Evolutionary conservation across 2,113 vertebrate species (phyloP).

Genomic region (Perognathus longimembris): DNA sequence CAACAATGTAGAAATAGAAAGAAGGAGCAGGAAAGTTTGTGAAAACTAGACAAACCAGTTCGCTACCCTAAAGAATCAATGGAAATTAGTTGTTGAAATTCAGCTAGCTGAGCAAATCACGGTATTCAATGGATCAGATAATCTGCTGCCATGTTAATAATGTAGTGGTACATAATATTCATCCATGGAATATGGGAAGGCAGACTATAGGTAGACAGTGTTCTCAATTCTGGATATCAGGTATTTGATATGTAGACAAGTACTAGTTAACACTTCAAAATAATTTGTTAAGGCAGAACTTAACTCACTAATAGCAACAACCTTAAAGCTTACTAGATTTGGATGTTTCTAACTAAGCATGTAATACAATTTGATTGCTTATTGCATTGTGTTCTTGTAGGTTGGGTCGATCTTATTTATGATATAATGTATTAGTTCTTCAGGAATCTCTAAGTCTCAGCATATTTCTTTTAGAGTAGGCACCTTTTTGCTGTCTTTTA

Average conservation of each 20-base stretch:
- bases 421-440: too few relatives aligned
- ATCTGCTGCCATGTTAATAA: not conserved
- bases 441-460: too few relatives aligned
- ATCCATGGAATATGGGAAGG: not conserved
- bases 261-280: not conserved
- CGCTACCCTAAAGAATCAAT: not conserved
- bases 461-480: too few relatives aligned
- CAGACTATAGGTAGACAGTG: too few relatives aligned
- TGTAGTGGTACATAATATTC: not conserved
- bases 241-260: not conserved
- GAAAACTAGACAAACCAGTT: not conserved
- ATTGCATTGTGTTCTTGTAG: too few relatives aligned
- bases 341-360: not conserved
- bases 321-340: not conserved
- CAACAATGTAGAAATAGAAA: not conserved
- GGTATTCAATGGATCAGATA: not conserved
- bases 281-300: not conserved
- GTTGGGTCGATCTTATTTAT: too few relatives aligned
- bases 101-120: not conserved
- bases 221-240: not conserved
- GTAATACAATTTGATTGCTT: too few relatives aligned
- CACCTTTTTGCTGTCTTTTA: too few relatives aligned
- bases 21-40: not conserved
- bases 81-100: not conserved
- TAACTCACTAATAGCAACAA: not conserved